Conservation (phyloP, 2,113 vertebrate genomes). For the Leptobrachium ailaonicum region DNA sequence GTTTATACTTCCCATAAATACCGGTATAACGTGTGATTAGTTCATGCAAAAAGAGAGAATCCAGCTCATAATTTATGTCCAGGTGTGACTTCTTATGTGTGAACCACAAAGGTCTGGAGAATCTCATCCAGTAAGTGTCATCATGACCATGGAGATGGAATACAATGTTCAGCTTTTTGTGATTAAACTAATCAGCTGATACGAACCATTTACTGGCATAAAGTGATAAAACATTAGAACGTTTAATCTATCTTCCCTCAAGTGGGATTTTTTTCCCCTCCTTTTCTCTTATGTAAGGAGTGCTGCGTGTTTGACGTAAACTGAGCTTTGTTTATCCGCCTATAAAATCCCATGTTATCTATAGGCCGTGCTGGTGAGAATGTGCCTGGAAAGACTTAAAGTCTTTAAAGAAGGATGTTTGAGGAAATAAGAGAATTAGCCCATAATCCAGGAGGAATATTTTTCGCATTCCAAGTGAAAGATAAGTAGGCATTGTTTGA, state of each 20-base stretch:
- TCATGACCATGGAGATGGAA: background rate
- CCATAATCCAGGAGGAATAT: conserved; percentile 27
- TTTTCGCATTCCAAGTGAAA: conserved; percentile 42
- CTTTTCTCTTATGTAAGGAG: conserved; percentile 10
- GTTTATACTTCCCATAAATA: conserved; percentile 36
- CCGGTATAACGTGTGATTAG: conserved; percentile 31
- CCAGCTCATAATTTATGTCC: conserved; percentile 24
- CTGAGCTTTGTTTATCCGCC: too few relatives aligned
- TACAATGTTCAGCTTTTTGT: conserved; percentile 1
- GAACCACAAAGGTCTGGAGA: conserved; percentile 13
- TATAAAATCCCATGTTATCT: background rate
- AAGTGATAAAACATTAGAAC: conserved; percentile 7
- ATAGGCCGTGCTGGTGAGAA: background rate
- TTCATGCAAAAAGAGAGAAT: conserved; percentile 30
- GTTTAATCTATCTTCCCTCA: background rate
- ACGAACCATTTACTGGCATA: conserved; percentile 11
- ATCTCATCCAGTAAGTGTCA: background rate
- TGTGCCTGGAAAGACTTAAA: conserved; percentile 35
- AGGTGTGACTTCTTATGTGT: conserved; percentile 24
- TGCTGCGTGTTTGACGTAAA: conserved; percentile 12
- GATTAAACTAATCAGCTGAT: conserved; percentile 4
- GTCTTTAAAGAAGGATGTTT: conserved; percentile 43
- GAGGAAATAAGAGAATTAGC: conserved; percentile 27
- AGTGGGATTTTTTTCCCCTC: conserved; percentile 3
- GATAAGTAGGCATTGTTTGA: conserved; percentile 43